Base-by-base conservation (phyloP, 2,113 vertebrate species). In the Scomber scombrus region DNA sequence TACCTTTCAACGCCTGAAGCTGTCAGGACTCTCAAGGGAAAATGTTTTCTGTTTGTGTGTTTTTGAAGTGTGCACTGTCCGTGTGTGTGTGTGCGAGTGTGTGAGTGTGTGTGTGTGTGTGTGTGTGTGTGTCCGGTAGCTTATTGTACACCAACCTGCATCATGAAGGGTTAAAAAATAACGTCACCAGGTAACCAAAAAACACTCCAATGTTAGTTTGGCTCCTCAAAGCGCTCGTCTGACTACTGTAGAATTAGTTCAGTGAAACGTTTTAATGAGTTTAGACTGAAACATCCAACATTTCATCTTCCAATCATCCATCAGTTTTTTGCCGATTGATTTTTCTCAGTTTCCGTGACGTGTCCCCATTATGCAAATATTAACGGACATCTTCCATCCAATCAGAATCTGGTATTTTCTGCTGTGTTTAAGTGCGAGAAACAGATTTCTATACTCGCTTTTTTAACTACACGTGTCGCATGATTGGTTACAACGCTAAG, bases 1-100 rank as follows among this genome's bases (percentile, higher is more conserved):
- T 61, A 47, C 70, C 60, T 29, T 26, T 26, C 23, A 9, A 67
- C 2, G 6, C 57, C 79, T 65, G 62, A 70, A 51, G 80, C 43
- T 78, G 45, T 45, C 68, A 16, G 62, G 61, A 71, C 71, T 72
- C 82, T 83, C 61, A 70, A 58, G 66, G 61, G 75, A 88, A 63
- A 82, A 54, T 21, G 56, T 68, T 43, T 29, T 55, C 7, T 75
- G 29, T 65, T 4, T 47, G 47, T 67, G 61, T 40, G 34, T 40
- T 40, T 54, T 62, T 65, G 19, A 47, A 11, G 51, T 82, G 77
- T 81, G 75, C n/a, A 7, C 19, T 23, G 46, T 65, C 4, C 78
- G 65, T 80, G 62, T 67, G 45, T 57, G 64, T 68, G 56, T 15
- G 62, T 67, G 45, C 52, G 64, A 63, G 56, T 15, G 56, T 62